A percentile compares a stretch with the other conserved stretches of the same genome.
These are phyloP conservation scores for Schlechtendalia chinensis DNA, from an alignment of 1,140 invertebrate species.

Conservation along the genomic window DNA sequence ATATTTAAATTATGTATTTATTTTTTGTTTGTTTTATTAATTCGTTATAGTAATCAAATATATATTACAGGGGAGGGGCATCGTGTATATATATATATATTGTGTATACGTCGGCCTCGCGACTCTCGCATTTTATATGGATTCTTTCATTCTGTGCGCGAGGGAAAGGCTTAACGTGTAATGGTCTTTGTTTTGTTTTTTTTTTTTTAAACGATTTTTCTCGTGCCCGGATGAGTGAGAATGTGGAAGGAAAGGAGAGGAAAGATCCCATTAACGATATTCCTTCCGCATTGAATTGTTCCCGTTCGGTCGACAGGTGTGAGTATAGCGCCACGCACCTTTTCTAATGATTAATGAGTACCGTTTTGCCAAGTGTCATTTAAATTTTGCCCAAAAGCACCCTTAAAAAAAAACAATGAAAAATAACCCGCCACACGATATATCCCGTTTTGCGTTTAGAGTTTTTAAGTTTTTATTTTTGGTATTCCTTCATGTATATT, in stretches of 20 bases:
- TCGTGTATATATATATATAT: too few species aligned
- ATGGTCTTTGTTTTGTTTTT: neutral
- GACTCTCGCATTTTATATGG: too few species aligned
- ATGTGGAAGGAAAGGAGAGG: neutral
- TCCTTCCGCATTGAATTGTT: conserved; percentile 45
- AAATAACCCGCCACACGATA: neutral
- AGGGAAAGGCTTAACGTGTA: conserved; percentile 16
- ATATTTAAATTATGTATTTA: too few species aligned
- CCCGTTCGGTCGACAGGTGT: conserved; percentile 11
- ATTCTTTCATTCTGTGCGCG: too few species aligned
- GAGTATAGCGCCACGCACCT: neutral
- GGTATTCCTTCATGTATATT: too few species aligned
- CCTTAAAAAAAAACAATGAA: conserved; percentile 23
- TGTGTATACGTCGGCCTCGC: too few species aligned
- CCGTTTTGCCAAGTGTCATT: conserved; percentile 31
- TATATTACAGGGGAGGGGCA: too few species aligned
- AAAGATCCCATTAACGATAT: conserved; percentile 46
- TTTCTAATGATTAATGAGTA: conserved; percentile 39
- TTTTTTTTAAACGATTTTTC: conserved; percentile 36
- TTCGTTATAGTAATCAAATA: too few species aligned
- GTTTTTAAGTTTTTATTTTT: too few species aligned
- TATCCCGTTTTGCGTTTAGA: conserved; percentile 4
- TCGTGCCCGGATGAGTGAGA: too few species aligned
- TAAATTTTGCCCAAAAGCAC: conserved; percentile 39
- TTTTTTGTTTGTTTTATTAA: too few species aligned